Evolutionary conservation across 2,113 vertebrate genomes (phyloP).

Genomic region (Ahaetulla prasina): DNA sequence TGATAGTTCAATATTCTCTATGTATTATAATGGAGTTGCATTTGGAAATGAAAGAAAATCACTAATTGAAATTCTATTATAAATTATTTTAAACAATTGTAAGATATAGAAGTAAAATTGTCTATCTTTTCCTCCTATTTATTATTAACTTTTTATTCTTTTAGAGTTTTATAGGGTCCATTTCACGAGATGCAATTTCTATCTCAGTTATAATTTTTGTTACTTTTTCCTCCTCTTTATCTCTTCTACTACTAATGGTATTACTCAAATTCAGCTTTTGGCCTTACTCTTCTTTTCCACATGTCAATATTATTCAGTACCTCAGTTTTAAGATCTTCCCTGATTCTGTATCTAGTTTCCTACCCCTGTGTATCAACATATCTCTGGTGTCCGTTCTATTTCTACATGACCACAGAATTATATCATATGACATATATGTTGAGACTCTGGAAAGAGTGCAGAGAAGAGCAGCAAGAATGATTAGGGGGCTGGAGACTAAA

Average conservation of each 20-base stretch:
- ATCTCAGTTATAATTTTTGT: background rate
- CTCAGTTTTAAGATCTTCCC: background rate
- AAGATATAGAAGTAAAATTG: background rate
- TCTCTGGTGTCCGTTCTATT: background rate
- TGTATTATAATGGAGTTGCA: background rate
- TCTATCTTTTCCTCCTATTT: background rate
- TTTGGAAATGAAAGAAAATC: background rate
- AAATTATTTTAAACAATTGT: background rate
- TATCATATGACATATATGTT: background rate
- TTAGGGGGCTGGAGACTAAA: background rate
- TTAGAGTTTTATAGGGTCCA: background rate
- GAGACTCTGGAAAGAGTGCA: background rate
- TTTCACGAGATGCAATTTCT: background rate
- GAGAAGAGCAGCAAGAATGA: background rate
- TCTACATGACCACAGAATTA: background rate
- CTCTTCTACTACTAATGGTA: background rate
- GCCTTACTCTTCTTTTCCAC: background rate
- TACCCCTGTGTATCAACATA: background rate
- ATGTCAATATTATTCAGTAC: background rate
- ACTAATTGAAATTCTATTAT: background rate
- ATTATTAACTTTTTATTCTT: background rate
- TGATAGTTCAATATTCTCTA: background rate
- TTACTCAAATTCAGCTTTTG: background rate
- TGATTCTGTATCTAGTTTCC: background rate
- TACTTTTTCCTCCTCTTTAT: background rate